Evolutionary conservation across 2,888 invertebrate species (phyloP).

Genomic region (Ganaspis brasiliensis): DNA sequence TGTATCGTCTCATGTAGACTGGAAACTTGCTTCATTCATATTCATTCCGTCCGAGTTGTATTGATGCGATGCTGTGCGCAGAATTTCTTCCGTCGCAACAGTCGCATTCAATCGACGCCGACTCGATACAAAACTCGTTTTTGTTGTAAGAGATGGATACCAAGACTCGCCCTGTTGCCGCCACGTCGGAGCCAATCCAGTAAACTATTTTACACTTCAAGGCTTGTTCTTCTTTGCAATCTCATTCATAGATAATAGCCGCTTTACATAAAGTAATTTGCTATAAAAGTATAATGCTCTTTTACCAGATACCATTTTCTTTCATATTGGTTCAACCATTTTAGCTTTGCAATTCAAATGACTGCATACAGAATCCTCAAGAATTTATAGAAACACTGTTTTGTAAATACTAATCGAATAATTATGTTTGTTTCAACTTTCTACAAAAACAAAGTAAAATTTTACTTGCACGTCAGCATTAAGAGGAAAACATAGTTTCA

Average conservation of each 20-base stretch:
- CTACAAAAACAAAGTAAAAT: too few species aligned
- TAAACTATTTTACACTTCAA: constrained; percentile 49
- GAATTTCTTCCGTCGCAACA: constrained; percentile 69
- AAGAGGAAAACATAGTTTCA: too few species aligned
- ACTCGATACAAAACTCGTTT: constrained; percentile 19
- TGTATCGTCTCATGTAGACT: constrained; percentile 66
- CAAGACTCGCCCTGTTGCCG: constrained; percentile 1
- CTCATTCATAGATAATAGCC: not conserved
- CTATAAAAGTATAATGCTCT: too few species aligned
- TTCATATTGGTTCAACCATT: too few species aligned
- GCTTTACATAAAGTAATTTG: not conserved
- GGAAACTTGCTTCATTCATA: constrained; percentile 71
- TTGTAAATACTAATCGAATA: too few species aligned
- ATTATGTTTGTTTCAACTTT: too few species aligned
- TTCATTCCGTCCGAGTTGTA: constrained; percentile 62
- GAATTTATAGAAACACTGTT: not conserved
- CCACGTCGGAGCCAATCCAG: not conserved
- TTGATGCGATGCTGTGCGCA: constrained; percentile 62
- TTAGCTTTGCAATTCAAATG: too few species aligned
- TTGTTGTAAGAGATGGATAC: constrained; percentile 8
- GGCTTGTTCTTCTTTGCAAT: constrained; percentile 51
- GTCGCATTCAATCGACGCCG: constrained; percentile 67
- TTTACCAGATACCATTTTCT: too few species aligned
- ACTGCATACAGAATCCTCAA: not conserved
- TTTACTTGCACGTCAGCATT: too few species aligned